These are phyloP conservation scores for Caenorhabditis virilis DNA, from an alignment of 2,888 invertebrate genomes.

Conservation along the genomic window DNA sequence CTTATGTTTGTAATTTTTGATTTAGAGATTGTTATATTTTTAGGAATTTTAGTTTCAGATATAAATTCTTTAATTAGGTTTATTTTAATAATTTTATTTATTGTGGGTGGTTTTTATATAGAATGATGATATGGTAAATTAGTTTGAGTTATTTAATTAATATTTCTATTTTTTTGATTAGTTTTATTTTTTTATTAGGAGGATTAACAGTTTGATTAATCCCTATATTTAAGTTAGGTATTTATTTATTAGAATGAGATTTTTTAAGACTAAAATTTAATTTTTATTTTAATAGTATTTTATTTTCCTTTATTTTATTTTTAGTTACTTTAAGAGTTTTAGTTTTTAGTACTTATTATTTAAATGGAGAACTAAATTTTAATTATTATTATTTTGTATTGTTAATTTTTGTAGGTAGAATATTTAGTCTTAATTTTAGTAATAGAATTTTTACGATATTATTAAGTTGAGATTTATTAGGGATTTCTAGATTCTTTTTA, in stretches of 20 bases:
- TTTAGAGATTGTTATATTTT: constrained; percentile 54
- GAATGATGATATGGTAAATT: constrained; percentile 57
- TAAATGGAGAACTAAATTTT: constrained; percentile 51
- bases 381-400: constrained; percentile 56
- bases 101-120: constrained; percentile 56
- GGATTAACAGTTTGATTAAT: constrained; percentile 25
- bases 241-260: constrained; percentile 67
- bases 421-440: constrained; percentile 54
- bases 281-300: constrained; percentile 54
- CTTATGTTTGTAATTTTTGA: constrained; percentile 54
- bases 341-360: constrained; percentile 53
- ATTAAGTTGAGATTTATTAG: constrained; percentile 50
- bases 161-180: constrained; percentile 56
- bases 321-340: constrained; percentile 51
- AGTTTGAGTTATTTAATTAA: constrained; percentile 55
- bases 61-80: constrained; percentile 40
- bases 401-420: constrained; percentile 51
- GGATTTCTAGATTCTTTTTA: constrained; percentile 52
- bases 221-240: constrained; percentile 74
- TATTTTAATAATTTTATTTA: constrained; percentile 50
- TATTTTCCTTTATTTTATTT: constrained; percentile 57
- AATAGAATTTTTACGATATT: constrained; percentile 53
- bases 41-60: constrained; percentile 50
- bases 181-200: constrained; percentile 40
- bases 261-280: constrained; percentile 55